These are phyloP conservation scores for Zygaena filipendulae DNA, from an alignment of 2,888 invertebrate genomes.

Conservation along the genomic window DNA sequence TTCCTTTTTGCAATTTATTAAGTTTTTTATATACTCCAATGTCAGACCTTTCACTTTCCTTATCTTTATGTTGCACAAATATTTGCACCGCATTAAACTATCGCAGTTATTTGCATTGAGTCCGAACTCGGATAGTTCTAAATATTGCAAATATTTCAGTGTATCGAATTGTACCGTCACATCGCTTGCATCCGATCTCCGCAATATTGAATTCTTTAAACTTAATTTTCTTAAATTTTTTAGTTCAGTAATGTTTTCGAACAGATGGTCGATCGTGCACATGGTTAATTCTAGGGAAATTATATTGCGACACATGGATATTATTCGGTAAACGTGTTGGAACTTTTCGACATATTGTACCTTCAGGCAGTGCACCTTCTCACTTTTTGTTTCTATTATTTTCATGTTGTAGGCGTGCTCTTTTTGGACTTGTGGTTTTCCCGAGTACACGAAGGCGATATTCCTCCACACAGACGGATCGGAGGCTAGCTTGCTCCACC, in stretches of 20 bases:
- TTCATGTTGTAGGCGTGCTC: neutral
- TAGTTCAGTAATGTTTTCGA: slow-evolving; percentile 38
- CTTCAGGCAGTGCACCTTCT: slow-evolving; percentile 37
- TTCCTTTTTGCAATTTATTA: slow-evolving; percentile 35
- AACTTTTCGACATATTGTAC: slow-evolving; percentile 50
- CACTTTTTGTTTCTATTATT: slow-evolving; percentile 31
- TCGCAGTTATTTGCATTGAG: slow-evolving; percentile 38
- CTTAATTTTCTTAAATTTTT: slow-evolving; percentile 40
- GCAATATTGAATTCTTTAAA: slow-evolving; percentile 45
- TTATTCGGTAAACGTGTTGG: slow-evolving; percentile 32
- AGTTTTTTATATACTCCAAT: slow-evolving; percentile 32
- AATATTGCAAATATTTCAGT: slow-evolving; percentile 36
- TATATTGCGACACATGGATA: slow-evolving; percentile 39
- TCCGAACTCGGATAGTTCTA: slow-evolving; percentile 52
- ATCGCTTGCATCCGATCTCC: slow-evolving; percentile 27
- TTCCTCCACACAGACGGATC: neutral
- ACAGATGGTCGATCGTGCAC: slow-evolving; percentile 44
- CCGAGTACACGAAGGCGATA: neutral
- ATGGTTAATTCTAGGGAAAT: slow-evolving; percentile 47
- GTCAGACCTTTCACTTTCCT: slow-evolving; percentile 47
- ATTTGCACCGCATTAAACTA: slow-evolving; percentile 34
- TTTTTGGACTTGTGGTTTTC: neutral
- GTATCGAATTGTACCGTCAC: slow-evolving; percentile 36
- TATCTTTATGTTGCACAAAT: slow-evolving; percentile 45
- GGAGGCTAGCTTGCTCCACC: neutral